phyloP scores from a whole-genome alignment of 2,888 invertebrate species.

The Macaria notata region DNA sequence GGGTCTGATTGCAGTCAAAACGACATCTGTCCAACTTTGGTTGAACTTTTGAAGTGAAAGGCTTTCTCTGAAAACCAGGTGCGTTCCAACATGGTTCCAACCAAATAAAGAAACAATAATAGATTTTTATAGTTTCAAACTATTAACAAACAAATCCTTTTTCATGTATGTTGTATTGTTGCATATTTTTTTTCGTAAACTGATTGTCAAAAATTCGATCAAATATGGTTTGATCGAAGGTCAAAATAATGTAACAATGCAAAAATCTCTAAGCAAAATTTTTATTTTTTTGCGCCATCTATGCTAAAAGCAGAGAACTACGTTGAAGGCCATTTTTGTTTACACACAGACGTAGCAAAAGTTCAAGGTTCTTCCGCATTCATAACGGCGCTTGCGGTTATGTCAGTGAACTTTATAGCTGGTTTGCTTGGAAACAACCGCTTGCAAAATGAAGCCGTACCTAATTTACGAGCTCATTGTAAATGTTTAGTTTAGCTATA shows the following conservation, averaged over 20 bases:
- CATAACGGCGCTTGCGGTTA: slow-evolving; percentile 20
- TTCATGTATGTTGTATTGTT: too few species aligned
- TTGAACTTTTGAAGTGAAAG: slow-evolving; percentile 13
- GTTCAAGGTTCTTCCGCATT: slow-evolving; percentile 54
- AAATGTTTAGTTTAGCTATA: too few species aligned
- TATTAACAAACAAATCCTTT: too few species aligned
- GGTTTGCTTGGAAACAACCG: slow-evolving; percentile 8
- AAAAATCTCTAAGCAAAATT: too few species aligned
- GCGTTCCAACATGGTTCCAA: too few species aligned
- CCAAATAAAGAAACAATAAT: too few species aligned
- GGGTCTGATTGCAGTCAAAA: background rate
- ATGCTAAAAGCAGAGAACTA: slow-evolving; percentile 38
- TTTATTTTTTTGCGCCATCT: slow-evolving; percentile 54
- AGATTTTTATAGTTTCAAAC: background rate
- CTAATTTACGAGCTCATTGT: too few species aligned
- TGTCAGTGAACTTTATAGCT: slow-evolving; percentile 44
- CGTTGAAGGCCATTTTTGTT: slow-evolving; percentile 64
- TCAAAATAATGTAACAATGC: too few species aligned
- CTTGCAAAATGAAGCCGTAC: background rate
- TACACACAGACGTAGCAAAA: slow-evolving; percentile 47
- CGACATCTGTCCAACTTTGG: slow-evolving; percentile 3
- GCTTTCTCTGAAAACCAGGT: slow-evolving; percentile 1
- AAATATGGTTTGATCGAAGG: too few species aligned
- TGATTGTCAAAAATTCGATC: too few species aligned
- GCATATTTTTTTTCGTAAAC: too few species aligned